A percentile compares a stretch with the other conserved stretches of the same genome.
Conservation (phyloP, 2,888 invertebrate genomes). For the Acrobasis consociella region DNA sequence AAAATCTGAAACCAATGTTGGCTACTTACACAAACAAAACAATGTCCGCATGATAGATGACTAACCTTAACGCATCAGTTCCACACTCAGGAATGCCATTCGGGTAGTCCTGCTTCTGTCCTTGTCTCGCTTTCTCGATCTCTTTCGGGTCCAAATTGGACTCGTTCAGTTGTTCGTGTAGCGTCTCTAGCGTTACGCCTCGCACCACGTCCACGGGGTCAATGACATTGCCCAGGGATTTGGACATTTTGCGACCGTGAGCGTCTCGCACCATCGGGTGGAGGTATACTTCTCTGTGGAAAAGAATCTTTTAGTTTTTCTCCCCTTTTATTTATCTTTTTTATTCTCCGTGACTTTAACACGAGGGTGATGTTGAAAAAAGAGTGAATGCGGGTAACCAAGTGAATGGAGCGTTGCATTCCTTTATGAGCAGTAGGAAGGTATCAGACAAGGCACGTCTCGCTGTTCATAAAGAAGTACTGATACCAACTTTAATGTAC, state of each 20-base stretch:
- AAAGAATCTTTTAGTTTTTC: conserved; percentile 3
- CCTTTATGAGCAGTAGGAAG: no score
- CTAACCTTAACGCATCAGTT: conserved; percentile 94
- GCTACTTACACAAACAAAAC: no score
- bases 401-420: no score
- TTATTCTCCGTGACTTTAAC: no score
- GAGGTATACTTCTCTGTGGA: conserved; percentile 90
- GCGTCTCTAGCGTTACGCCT: conserved; percentile 91
- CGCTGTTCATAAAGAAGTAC: no score
- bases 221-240: conserved; percentile 98
- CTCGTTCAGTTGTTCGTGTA: conserved; percentile 87
- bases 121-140: conserved; percentile 87
- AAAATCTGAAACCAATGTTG: no score
- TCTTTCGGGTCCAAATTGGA: conserved; percentile 95
- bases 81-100: conserved; percentile 99
- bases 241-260: conserved; percentile 99
- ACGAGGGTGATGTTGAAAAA: no score
- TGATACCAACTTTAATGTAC: no score
- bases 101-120: conserved; percentile 91
- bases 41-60: no score
- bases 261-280: conserved; percentile 99
- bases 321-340: not conserved
- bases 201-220: conserved; percentile 97
- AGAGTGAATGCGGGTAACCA: no score
- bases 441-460: no score